These are phyloP conservation scores for Sycophila texana DNA, from an alignment of 2,888 invertebrate genomes.

Conservation along the genomic window DNA sequence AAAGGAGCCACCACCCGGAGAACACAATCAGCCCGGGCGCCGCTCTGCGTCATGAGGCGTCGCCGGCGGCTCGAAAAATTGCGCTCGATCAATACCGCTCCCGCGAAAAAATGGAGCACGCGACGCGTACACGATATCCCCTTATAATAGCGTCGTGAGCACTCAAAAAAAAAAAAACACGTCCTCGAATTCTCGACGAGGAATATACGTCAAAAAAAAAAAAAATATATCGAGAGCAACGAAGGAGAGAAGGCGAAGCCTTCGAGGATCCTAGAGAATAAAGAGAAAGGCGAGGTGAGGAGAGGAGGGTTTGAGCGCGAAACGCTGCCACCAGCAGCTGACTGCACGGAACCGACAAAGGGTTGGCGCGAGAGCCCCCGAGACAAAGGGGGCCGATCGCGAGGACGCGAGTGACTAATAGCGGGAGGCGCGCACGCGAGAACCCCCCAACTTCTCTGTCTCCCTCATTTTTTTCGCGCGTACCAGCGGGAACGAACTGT, in stretches of 20 bases:
- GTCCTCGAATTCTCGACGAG: background rate
- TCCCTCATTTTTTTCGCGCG: too few relatives aligned
- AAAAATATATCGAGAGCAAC: conserved; percentile 39
- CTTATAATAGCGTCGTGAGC: background rate
- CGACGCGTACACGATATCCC: too few relatives aligned
- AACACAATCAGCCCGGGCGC: too few relatives aligned
- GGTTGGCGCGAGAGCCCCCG: conserved; percentile 54
- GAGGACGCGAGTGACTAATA: conserved; percentile 56
- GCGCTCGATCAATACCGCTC: too few relatives aligned
- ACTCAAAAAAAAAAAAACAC: conserved; percentile 50
- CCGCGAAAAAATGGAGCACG: too few relatives aligned
- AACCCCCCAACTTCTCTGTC: too few relatives aligned
- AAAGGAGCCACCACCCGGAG: too few relatives aligned
- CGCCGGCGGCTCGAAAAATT: too few relatives aligned
- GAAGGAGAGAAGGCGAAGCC: conserved; percentile 44
- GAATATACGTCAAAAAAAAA: too few relatives aligned
- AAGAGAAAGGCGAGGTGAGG: conserved; percentile 57
- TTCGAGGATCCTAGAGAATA: conserved; percentile 66
- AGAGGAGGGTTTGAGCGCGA: conserved; percentile 61
- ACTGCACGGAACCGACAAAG: conserved; percentile 65
- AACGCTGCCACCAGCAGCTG: conserved; percentile 57
- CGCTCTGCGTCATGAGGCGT: too few relatives aligned
- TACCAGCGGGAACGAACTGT: background rate
- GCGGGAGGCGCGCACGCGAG: conserved; percentile 34
- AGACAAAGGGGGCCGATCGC: conserved; percentile 67